These are phyloP conservation scores for Biston betularia DNA, from an alignment of 2,888 invertebrate species.

Conservation along the genomic window DNA sequence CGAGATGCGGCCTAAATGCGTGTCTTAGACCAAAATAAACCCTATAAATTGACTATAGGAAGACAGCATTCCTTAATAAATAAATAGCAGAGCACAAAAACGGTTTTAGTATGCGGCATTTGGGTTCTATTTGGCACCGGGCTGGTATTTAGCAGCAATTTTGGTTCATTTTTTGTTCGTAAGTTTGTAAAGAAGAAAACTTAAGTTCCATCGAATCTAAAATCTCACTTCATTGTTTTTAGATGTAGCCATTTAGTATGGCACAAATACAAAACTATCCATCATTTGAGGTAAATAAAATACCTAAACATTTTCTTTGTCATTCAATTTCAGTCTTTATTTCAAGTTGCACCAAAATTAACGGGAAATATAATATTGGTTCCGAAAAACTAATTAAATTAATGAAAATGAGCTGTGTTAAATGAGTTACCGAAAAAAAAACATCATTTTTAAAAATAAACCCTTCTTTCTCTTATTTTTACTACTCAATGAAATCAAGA, in stretches of 20 bases:
- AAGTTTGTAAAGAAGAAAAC: slow-evolving; percentile 8
- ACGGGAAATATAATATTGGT: neutral
- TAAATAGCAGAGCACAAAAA: slow-evolving; percentile 49
- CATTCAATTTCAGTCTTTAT: slow-evolving; percentile 66
- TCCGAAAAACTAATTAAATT: too few species aligned
- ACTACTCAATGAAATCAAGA: too few species aligned
- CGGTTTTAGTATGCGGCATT: slow-evolving; percentile 63
- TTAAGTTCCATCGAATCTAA: slow-evolving; percentile 1
- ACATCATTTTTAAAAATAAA: too few species aligned
- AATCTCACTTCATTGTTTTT: slow-evolving; percentile 4
- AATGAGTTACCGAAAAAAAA: too few species aligned
- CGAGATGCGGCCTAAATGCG: slow-evolving; percentile 14
- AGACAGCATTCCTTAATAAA: slow-evolving; percentile 65
- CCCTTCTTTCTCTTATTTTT: too few species aligned
- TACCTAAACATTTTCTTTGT: slow-evolving; percentile 45
- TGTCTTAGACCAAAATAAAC: slow-evolving; percentile 45
- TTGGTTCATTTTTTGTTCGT: slow-evolving; percentile 26
- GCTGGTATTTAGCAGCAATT: slow-evolving; percentile 41
- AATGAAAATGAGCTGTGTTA: too few species aligned
- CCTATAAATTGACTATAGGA: slow-evolving; percentile 68
- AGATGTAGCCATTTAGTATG: slow-evolving; percentile 48
- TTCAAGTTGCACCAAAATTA: slow-evolving; percentile 49
- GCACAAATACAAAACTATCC: slow-evolving; percentile 45
- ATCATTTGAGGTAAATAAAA: slow-evolving; percentile 35
- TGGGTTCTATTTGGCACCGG: slow-evolving; percentile 63